Evolutionary conservation across 2,797 vertebrate genomes (phyloP).

Genomic region (Myotis pilosus): DNA sequence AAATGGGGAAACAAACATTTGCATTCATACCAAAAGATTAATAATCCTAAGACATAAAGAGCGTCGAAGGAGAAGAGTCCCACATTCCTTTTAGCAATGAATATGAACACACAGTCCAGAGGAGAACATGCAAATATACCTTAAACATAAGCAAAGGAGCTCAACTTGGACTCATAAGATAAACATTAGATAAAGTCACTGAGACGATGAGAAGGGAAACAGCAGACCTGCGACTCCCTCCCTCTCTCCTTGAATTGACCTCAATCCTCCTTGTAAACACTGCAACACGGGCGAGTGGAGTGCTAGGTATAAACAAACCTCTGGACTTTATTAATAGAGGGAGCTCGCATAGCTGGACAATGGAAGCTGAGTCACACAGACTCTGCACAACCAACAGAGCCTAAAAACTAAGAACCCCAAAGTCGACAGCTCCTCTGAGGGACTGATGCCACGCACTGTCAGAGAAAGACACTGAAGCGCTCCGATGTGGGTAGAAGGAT

Average conservation of each 20-base stretch:
- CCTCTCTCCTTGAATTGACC: not conserved
- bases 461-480: not conserved
- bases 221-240: accelerated
- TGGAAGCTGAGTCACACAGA: not conserved
- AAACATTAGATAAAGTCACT: not conserved
- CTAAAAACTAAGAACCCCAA: not conserved
- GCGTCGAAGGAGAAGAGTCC: not conserved
- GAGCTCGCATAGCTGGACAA: not conserved
- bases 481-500: not conserved
- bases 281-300: not conserved
- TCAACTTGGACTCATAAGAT: not conserved
- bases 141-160: not conserved
- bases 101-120: not conserved
- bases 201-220: not conserved
- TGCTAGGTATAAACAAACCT: not conserved
- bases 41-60: not conserved
- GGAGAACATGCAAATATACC: not conserved
- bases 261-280: not conserved
- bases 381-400: not conserved
- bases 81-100: not conserved
- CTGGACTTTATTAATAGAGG: not conserved
- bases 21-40: not conserved
- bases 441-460: not conserved
- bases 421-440: not conserved
- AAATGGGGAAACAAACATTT: not conserved